phyloP scores from a whole-genome alignment of 1,140 invertebrate genomes.

The Tetramorium alpestre region DNA sequence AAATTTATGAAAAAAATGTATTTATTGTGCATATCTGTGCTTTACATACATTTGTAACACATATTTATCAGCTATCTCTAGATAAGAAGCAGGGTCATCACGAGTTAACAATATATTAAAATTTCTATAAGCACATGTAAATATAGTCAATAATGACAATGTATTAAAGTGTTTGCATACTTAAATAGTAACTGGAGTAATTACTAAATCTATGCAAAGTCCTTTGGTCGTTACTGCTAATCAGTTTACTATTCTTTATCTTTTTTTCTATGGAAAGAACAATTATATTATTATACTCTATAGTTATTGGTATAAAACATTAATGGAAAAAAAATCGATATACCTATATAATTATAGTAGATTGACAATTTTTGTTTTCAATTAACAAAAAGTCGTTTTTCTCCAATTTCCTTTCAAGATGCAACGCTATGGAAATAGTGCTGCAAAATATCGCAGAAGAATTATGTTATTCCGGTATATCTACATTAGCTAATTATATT shows the following conservation, averaged over 20 bases:
- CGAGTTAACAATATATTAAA: slow-evolving; percentile 10
- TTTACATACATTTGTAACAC: slow-evolving; percentile 24
- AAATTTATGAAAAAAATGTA: slow-evolving; percentile 26
- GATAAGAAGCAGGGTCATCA: not conserved
- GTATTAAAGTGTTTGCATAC: not conserved
- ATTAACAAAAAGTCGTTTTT: not conserved
- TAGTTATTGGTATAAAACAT: not conserved
- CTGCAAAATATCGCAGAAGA: not conserved
- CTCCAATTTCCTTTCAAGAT: slow-evolving; percentile 28
- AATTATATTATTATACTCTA: too few relatives aligned
- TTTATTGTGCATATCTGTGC: slow-evolving; percentile 26
- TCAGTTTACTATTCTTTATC: not conserved
- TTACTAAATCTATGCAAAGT: not conserved
- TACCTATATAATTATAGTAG: not conserved
- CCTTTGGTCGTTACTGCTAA: slow-evolving; percentile 17
- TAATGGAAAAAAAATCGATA: not conserved
- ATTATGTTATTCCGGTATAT: slow-evolving; percentile 35
- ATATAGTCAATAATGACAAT: slow-evolving; percentile 2
- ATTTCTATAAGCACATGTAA: slow-evolving; percentile 5
- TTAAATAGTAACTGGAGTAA: slow-evolving; percentile 26
- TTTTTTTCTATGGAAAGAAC: not conserved
- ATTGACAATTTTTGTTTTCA: not conserved
- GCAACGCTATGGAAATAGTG: not conserved
- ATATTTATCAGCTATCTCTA: slow-evolving; percentile 15
- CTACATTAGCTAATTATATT: not conserved